A percentile compares a stretch with the other conserved stretches of the same genome.
Evolutionary conservation across 2,113 vertebrate species (phyloP).

Genomic region (Eublepharis macularius): DNA sequence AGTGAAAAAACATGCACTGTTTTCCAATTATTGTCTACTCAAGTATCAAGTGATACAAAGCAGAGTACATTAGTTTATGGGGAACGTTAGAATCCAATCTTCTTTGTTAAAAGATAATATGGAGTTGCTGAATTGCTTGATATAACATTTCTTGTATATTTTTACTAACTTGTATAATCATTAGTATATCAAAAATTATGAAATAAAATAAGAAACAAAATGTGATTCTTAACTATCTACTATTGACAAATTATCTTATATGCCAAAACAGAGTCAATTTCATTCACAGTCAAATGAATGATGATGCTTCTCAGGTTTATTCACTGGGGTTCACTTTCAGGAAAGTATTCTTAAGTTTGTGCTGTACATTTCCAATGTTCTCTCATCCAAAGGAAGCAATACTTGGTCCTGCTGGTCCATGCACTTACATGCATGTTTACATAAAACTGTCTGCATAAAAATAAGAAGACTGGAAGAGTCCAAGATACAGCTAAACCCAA

Average conservation of each 20-base stretch:
- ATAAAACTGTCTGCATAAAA: too few species aligned
- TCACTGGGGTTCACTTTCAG: too few species aligned
- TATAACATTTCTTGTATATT: background rate
- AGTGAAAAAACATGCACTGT: rapidly evolving
- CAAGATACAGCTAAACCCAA: too few species aligned
- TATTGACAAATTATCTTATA: background rate
- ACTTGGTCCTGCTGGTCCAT: too few species aligned
- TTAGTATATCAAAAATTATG: background rate
- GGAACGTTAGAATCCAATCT: background rate
- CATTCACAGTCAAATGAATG: background rate
- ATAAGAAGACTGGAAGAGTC: too few species aligned
- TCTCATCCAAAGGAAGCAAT: too few species aligned
- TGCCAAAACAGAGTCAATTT: background rate
- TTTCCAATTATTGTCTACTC: background rate
- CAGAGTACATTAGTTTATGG: background rate
- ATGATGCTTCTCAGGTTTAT: background rate
- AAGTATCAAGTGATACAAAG: background rate
- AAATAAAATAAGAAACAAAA: background rate
- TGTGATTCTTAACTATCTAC: background rate
- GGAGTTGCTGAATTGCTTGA: background rate
- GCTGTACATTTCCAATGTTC: too few species aligned
- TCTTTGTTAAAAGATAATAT: background rate
- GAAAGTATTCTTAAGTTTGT: too few species aligned
- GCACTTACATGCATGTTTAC: too few species aligned
- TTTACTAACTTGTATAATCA: rapidly evolving